Conservation (phyloP, 2,113 vertebrate species). For the Promerops cafer region DNA sequence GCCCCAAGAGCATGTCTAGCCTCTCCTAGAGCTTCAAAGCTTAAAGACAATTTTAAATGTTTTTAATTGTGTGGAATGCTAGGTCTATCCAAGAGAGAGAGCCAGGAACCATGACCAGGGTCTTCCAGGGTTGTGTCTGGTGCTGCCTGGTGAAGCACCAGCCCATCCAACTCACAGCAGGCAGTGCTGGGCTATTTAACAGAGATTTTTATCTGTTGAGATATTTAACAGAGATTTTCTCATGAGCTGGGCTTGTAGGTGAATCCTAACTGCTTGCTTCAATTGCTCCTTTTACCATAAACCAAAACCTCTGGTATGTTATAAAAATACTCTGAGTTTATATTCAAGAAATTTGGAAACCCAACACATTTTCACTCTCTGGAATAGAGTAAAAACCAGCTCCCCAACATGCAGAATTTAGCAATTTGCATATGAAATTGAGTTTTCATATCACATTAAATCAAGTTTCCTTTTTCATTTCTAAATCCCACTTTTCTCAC, state of each 20-base stretch:
- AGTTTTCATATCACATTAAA: neutral
- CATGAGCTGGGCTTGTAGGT: neutral
- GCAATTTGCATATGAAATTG: neutral
- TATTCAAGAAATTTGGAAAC: neutral
- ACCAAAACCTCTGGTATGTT: neutral
- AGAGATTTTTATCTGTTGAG: fast-evolving
- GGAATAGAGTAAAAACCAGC: neutral
- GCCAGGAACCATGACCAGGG: neutral
- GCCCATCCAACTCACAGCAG: fast-evolving
- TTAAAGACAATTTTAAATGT: neutral
- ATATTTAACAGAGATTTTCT: neutral
- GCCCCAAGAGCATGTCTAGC: neutral
- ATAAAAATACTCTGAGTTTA: neutral
- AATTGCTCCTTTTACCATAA: neutral
- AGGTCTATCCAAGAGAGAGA: neutral
- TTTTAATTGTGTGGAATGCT: neutral
- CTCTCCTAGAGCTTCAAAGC: neutral
- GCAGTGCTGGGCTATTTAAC: fast-evolving
- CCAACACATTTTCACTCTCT: neutral
- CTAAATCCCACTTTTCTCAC: neutral
- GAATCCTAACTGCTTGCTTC: neutral
- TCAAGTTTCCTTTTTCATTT: neutral
- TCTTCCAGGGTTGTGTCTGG: neutral
- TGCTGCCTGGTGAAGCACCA: neutral
- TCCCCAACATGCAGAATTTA: neutral